Evolutionary conservation across 2,888 invertebrate genomes (phyloP), one percentile per base, ranked within the genome.

Genomic region (Acleris sparsana): DNA sequence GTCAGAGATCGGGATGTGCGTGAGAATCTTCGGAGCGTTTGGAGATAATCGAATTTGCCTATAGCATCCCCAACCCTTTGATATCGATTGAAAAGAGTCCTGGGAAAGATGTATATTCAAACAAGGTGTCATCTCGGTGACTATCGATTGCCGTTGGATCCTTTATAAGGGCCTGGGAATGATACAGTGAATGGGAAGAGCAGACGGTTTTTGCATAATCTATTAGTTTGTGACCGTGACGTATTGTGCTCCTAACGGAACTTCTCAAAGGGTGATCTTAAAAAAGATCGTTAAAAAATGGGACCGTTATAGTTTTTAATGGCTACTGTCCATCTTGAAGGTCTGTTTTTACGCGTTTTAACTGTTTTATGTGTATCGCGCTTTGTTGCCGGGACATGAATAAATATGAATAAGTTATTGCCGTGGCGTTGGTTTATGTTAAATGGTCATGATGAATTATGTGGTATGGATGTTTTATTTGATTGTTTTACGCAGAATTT

Each of bases 31-130:
- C 75, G 59, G 58, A 73, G 83, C 56, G 52, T 16, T 33, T 49
- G 51, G 29, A 92, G 92, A 92, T 92, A 92, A 92, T 88, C 91
- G 91, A 92, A 92, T 92, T 92, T 92, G 92, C 92, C 89, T 92
- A 91, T 86, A 90, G 82, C 86, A 87, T 87, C 89, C 74, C 85
- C 87, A 89, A 88, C 91, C 90, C 88, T 91, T 90, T 86, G 68
- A 74, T 58, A 73, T 79, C 85, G 83, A 84, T 83, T 82, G 81
- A 74, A 80, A 75, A 76, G 82, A 81, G 78, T 80, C 83, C 90
- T 92, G 92, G 92, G 92, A 92, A 92, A 79, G 80, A 87, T 83
- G 85, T 85, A 91, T 92, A 92, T 92, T 92, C 92, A 92, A 92
- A 92, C 90, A 92, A 92, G 92, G 91, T 92, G 92, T 92, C 92